These are phyloP conservation scores for Anthopleura sola DNA, from an alignment of 64 coral and sea anemone genomes.

Conservation along the genomic window DNA sequence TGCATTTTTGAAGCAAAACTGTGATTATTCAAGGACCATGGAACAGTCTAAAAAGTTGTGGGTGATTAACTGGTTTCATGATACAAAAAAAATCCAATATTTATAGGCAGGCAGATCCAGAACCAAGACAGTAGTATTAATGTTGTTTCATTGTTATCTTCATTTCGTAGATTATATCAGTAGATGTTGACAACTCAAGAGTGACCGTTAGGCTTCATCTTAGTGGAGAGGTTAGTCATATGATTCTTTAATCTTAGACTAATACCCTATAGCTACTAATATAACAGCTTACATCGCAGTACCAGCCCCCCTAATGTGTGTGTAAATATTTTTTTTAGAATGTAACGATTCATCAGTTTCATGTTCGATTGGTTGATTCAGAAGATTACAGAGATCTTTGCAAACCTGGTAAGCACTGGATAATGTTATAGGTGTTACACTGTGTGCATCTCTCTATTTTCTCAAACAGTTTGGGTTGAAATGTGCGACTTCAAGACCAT, in stretches of 20 bases:
- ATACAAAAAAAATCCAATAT: no score
- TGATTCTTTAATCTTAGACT: neutral
- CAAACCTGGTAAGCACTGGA: conserved; percentile 34
- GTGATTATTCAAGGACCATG: neutral
- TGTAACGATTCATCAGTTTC: conserved; percentile 78
- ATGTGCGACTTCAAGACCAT: no score
- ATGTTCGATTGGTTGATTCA: conserved; percentile 68
- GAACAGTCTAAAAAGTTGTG: no score
- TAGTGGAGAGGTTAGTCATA: conserved; percentile 62
- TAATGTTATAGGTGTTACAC: no score
- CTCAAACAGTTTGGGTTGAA: no score
- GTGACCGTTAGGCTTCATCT: conserved; percentile 67
- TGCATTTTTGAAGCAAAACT: neutral
- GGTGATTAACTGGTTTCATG: no score
- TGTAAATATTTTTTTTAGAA: conserved; percentile 40
- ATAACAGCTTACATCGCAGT: no score
- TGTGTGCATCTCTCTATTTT: no score
- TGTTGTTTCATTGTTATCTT: neutral
- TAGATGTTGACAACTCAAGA: conserved; percentile 86
- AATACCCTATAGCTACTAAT: no score
- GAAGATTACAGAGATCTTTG: conserved; percentile 68
- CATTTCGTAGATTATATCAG: conserved; percentile 71
- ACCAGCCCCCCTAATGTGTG: no score
- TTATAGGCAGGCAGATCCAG: no score
- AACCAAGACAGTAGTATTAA: neutral